A percentile compares a stretch with the other conserved stretches of the same genome.
These are phyloP conservation scores for Drosophila auraria DNA, from an alignment of 1,140 invertebrate genomes.

Conservation along the genomic window DNA sequence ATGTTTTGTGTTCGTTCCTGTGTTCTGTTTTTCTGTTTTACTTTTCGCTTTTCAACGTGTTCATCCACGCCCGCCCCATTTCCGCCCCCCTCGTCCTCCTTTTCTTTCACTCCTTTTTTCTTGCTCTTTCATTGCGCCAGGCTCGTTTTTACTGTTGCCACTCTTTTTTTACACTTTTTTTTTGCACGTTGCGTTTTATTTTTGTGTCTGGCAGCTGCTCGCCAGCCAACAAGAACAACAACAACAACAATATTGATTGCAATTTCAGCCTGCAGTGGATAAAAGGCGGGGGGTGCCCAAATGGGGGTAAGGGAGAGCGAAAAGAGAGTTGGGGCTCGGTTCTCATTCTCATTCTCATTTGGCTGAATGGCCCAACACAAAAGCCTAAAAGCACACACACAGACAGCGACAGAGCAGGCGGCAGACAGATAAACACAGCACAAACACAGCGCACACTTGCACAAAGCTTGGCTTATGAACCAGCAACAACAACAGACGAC, in stretches of 20 bases:
- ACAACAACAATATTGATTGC: slow-evolving; percentile 78
- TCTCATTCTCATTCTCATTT: slow-evolving; percentile 47
- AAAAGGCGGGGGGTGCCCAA: slow-evolving; percentile 9
- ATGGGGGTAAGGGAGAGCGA: not conserved
- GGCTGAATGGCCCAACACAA: slow-evolving; percentile 63
- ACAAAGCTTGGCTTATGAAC: slow-evolving; percentile 60
- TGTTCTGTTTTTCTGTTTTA: slow-evolving; percentile 50
- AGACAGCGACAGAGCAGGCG: slow-evolving; percentile 9
- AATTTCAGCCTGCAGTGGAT: slow-evolving; percentile 70
- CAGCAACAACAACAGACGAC: slow-evolving; percentile 49
- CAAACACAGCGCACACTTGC: slow-evolving; percentile 30
- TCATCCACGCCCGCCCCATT: slow-evolving; percentile 50
- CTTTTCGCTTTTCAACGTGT: slow-evolving; percentile 51
- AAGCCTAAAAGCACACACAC: slow-evolving; percentile 77
- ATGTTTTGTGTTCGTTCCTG: slow-evolving; percentile 44
- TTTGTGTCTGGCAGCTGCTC: slow-evolving; percentile 81
- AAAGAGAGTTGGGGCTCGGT: slow-evolving; percentile 23
- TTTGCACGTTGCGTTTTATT: slow-evolving; percentile 62
- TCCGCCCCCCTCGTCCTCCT: slow-evolving; percentile 15
- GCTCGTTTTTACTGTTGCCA: slow-evolving; percentile 79
- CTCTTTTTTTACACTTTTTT: slow-evolving; percentile 42
- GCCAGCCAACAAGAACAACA: slow-evolving; percentile 45
- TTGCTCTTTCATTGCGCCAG: slow-evolving; percentile 70
- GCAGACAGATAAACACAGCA: slow-evolving; percentile 54
- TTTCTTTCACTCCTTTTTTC: slow-evolving; percentile 8